Base-by-base conservation (phyloP, 1,140 invertebrate genomes). In the Saccostrea cuccullata region DNA sequence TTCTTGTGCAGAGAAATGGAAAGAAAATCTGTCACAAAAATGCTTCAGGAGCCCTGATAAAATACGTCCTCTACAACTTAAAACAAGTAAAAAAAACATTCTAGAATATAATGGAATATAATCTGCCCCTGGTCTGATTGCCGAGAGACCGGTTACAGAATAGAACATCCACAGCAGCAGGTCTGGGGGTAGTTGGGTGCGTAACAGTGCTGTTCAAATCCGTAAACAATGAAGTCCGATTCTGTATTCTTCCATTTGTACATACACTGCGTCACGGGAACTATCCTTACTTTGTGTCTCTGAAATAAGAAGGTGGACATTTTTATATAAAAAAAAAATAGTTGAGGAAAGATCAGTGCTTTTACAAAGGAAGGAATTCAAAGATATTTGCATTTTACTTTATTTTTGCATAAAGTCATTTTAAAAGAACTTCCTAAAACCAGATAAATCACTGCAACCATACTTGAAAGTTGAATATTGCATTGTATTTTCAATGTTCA, bases 131-230 rank as follows among this genome's bases (percentile, higher is more conserved):
- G 9, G 47, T 47, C 47, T 47, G 47, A 9, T 47, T 47, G 47
- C 6, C 9, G 47, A 47, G 6, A 47, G 47, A 20, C 58, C 8
- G 5, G 5, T 90, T 90, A 94, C n/a, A 94, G 56, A 5, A 94
- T 91, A n/a, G 70, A 87, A 85, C 94, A 94, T 6, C 93, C 93
- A 86, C 93, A 94, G 87, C 94, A 94, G 86, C 92, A 94, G 40
- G 93, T 90, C 64, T 94, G 92, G 0, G 94, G 94, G 87, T 94
- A 94, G 73, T 92, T 91, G 0, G 93, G 93, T 12, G 92, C 91
- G 87, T 94, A 90, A 0, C 94, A 93, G 30, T 91, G 91, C 86
- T 91, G 90, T 85, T 94, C 93, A 83, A 92, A 91, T 15, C 94
- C 94, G 87, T 94, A 94, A 36, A 94, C 93, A 90, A 91, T 94